Evolutionary conservation across 2,888 invertebrate genomes (phyloP), one percentile per base, ranked within the genome.

Genomic region (Nomada flava): DNA sequence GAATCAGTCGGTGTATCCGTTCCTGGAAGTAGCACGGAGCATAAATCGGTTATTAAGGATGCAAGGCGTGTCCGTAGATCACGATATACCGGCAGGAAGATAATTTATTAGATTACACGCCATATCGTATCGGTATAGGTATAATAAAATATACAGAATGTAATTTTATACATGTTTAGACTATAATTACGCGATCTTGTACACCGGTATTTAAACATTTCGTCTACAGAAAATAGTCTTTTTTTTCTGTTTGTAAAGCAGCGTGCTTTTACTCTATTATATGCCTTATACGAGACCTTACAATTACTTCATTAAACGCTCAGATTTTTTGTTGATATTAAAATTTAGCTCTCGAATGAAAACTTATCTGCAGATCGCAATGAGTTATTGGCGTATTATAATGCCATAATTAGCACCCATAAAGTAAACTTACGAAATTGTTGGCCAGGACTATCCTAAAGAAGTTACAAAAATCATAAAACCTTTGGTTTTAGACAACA

Each of bases 31-130:
- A 42, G 52, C 69, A 44, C 23, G 68, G 53, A 29, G 63, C 67
- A 62, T 67, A 36, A 65, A 57, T 62, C 44, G 80, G 67, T 63
- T 72, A 77, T 80, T 80, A 80, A 80, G 52, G 42, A 76, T 71
- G 67, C 62, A 18, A 62, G 65, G 71, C 71, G 55, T 63, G 79
- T 67, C 60, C 36, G 71, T 62, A 62, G 53, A 70, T 65, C 67
- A 42, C 67, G 65, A 76, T 60, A 67, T 13, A 71, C 67, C 23
- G 70, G 52, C 59, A 71, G 47, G 29, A 55, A 29, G 68, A 64
- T 82, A 75, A 75, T 69, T 75, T 68, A 69, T 75, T 75, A 59
- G 57, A 50, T 47, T 42, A 59, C 50, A 68, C 50, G 15, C 59
- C 36, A 26, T 50, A 60, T 67, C n/a, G 50, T 42, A 57, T 20